Evolutionary conservation across 2,797 vertebrate species (phyloP), one percentile per base, ranked within the genome.

Genomic region (Betta splendens): DNA sequence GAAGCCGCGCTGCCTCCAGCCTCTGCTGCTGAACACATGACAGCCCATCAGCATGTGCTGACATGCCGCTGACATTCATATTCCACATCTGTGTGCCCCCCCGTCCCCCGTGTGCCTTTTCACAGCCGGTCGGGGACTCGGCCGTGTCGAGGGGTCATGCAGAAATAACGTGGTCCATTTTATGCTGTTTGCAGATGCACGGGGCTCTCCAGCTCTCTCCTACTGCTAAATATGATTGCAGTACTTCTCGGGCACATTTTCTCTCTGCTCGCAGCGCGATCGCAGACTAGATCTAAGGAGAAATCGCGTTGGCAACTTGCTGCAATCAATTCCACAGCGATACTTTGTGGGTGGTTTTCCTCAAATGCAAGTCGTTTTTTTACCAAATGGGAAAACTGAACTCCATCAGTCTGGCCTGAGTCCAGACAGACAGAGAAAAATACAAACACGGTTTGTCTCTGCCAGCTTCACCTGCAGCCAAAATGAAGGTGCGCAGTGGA

Each of bases 381-480:
- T 68, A 80, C 82, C 67, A 86, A 75, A 81, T 79, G 59, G 58
- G 61, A 79, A 81, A 80, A 72, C 52, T 61, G 43, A 82, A 72
- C 70, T 83, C 37, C 51, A 80, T 71, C 38, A 17, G 52, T 80
- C 54, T 83, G 80, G 81, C 77, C 47, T 3, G 32, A 65, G 48
- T 79, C 79, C 85, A 85, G 75, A 80, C 68, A 78, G 79, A 85
- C 70, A 77, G 26, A 77, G 52, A 65, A 75, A 80, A 75, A 81
- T 71, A 77, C 77, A 85, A 83, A 87, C 77, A 77, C 74, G 73
- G 88, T 84, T 67, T 62, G 85, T 85, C 77, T 79, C 72, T 80
- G 75, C 75, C 81, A 83, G 75, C 58, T 81, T 75, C 57, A 85
- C 85, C 82, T 80, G 75, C 51, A 87, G 79, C 75, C 60, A 75